Evolutionary conservation across 2,113 vertebrate genomes (phyloP).

Genomic region (Nasalis larvatus): DNA sequence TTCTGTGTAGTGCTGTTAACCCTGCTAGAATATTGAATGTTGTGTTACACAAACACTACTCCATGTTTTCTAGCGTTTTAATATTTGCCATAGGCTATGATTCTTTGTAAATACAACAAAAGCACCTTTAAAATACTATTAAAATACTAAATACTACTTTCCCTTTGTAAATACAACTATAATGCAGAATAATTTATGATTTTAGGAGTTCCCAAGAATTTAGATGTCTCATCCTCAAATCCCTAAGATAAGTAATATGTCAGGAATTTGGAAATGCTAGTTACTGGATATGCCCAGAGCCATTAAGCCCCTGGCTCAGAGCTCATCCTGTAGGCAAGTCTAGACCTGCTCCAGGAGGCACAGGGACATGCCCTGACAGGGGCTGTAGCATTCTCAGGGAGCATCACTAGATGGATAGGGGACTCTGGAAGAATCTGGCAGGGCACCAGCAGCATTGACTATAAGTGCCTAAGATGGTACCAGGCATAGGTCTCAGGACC

Average conservation of each 20-base stretch:
- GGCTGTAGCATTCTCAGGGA: fast-evolving
- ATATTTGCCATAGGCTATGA: background rate
- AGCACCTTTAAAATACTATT: background rate
- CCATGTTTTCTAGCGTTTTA: background rate
- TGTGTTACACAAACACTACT: background rate
- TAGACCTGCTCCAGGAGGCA: background rate
- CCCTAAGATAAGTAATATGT: background rate
- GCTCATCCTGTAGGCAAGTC: background rate
- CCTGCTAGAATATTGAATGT: background rate
- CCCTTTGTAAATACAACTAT: background rate
- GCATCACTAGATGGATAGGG: background rate
- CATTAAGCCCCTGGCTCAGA: background rate
- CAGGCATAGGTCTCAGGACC: too few species aligned
- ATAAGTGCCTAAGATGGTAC: background rate
- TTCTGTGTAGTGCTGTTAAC: background rate
- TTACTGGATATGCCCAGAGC: background rate
- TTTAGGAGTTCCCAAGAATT: background rate
- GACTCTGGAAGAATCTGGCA: too few species aligned
- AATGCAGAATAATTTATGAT: background rate
- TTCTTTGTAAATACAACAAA: background rate
- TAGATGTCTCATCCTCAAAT: conserved; percentile 23
- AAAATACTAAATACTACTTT: background rate
- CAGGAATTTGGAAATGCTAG: background rate
- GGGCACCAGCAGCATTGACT: too few species aligned
- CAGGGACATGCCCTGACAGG: background rate